A percentile compares a stretch with the other conserved stretches of the same genome.
phyloP scores from a whole-genome alignment of 2,797 vertebrate species.

The Myripristis murdjan region DNA sequence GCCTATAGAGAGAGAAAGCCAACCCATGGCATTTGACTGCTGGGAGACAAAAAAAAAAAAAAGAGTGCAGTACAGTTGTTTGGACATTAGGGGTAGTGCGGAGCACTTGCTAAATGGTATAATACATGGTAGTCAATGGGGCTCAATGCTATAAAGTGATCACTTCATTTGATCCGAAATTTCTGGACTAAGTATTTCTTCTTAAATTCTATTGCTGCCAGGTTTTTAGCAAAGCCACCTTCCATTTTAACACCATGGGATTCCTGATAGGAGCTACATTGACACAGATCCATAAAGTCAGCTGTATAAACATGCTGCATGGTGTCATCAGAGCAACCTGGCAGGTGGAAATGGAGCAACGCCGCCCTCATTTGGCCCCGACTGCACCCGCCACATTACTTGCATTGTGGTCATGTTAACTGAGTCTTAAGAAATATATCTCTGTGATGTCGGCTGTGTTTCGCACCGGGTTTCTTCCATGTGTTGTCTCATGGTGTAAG shows the following conservation, averaged over 20 bases:
- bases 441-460: slow-evolving; percentile 7
- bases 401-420: slow-evolving; percentile 22
- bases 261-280: not conserved
- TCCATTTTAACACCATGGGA: not conserved
- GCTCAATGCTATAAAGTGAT: too few species aligned
- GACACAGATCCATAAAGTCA: not conserved
- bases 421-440: not conserved
- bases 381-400: not conserved
- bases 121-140: too few species aligned
- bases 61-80: too few species aligned
- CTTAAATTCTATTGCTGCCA: not conserved
- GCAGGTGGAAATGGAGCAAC: not conserved
- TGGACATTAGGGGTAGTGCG: too few species aligned
- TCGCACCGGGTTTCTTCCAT: slow-evolving; percentile 12
- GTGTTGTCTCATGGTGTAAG: slow-evolving; percentile 16
- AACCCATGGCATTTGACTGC: too few species aligned
- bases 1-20: too few species aligned
- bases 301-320: slow-evolving; percentile 11
- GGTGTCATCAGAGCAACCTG: not conserved
- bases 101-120: too few species aligned
- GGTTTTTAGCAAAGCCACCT: not conserved
- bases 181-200: not conserved
- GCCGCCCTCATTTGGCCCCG: slow-evolving; percentile 23
- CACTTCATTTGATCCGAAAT: too few species aligned
- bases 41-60: too few species aligned